These are phyloP conservation scores for Myiothlypis chrysogaster DNA, from an alignment of 2,797 vertebrate genomes.

Conservation along the genomic window DNA sequence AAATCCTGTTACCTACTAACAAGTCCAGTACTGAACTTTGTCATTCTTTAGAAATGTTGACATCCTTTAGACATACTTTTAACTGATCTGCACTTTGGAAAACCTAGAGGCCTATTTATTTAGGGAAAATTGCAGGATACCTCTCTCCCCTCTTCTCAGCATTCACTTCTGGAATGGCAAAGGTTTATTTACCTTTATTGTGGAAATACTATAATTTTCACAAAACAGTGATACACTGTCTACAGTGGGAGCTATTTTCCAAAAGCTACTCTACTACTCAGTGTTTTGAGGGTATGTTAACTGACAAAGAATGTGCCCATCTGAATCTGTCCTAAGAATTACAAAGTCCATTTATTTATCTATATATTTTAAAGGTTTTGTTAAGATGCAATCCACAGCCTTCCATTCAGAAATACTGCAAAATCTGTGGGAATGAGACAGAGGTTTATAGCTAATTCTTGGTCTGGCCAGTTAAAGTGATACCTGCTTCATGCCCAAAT, in stretches of 20 bases:
- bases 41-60: neutral
- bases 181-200: neutral
- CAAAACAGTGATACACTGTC: neutral
- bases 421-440: neutral
- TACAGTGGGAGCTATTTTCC: neutral
- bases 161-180: neutral
- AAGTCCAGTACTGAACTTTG: neutral
- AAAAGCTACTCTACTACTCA: neutral
- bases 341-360: neutral
- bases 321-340: neutral
- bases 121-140: neutral
- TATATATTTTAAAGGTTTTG: neutral
- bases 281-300: neutral
- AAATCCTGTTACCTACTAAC: neutral
- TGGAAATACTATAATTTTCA: neutral
- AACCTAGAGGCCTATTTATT: neutral
- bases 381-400: neutral
- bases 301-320: neutral
- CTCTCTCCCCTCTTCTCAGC: neutral
- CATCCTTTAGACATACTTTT: neutral
- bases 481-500: constrained; percentile 37
- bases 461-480: constrained; percentile 55
- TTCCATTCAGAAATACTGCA: neutral
- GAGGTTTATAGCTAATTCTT: neutral
- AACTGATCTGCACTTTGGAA: neutral